A percentile compares a stretch with the other conserved stretches of the same genome.
Evolutionary conservation across 2,797 vertebrate genomes (phyloP).

Genomic region (Trematomus bernacchii): DNA sequence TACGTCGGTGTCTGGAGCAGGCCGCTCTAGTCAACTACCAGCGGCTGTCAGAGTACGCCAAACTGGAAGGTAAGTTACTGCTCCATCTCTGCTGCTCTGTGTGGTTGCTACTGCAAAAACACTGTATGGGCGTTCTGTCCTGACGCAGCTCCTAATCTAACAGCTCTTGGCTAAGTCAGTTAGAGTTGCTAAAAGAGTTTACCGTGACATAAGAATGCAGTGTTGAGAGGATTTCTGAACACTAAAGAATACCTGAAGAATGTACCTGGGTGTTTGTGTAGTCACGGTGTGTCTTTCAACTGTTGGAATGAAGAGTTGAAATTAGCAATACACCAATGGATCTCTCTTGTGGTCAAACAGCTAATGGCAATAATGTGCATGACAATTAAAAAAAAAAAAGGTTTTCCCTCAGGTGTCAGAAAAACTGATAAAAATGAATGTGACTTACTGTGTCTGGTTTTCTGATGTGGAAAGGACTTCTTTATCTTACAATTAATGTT

Average conservation of each 20-base stretch:
- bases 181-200: neutral
- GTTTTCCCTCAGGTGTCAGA: neutral
- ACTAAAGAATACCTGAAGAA: neutral
- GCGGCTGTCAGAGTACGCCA: constrained; percentile 97
- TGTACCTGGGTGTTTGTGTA: neutral
- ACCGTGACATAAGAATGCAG: neutral
- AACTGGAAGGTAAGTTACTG: constrained; percentile 93
- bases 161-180: neutral
- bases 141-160: neutral
- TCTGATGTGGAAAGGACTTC: neutral
- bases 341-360: neutral
- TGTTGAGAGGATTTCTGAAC: constrained; percentile 2
- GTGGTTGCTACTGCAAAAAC: neutral
- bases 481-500: neutral
- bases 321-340: neutral
- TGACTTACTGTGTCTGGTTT: neutral
- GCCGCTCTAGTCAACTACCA: constrained; percentile 98
- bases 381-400: neutral
- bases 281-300: neutral
- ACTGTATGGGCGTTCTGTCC: neutral
- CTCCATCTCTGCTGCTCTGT: neutral
- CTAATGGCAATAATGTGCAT: neutral
- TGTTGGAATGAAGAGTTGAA: neutral
- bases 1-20: constrained; percentile 97
- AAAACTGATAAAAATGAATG: neutral